Conservation (phyloP, 2,797 vertebrate genomes). For the Crenichthys baileyi region DNA sequence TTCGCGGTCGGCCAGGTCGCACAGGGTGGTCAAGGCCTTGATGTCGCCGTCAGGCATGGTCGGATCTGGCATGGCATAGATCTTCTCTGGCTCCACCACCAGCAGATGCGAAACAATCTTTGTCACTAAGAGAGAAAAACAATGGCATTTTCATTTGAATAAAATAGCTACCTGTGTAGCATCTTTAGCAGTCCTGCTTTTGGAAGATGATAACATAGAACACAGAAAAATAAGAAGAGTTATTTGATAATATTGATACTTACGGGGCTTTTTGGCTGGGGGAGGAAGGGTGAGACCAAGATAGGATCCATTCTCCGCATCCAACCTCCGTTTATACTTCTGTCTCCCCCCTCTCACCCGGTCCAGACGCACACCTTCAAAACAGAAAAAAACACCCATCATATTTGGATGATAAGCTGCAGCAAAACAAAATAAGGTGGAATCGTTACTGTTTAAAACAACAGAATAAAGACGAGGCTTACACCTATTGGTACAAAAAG, state of each 20-base stretch:
- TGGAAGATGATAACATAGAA: background rate
- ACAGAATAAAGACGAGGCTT: background rate
- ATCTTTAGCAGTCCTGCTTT: background rate
- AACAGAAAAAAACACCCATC: background rate
- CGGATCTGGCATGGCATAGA: constrained; percentile 97
- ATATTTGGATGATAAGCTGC: background rate
- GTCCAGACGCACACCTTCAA: constrained; percentile 93
- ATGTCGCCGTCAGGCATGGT: constrained; percentile 96
- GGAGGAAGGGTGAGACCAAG: constrained; percentile 90
- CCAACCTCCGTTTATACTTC: constrained; percentile 96
- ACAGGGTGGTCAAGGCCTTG: constrained; percentile 96
- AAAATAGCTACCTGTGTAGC: background rate
- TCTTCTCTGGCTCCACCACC: constrained; percentile 97
- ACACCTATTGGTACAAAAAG: background rate
- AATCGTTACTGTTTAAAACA: background rate
- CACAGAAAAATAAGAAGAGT: background rate
- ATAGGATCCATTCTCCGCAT: constrained; percentile 89
- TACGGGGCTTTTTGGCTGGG: constrained; percentile 93
- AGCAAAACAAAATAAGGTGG: background rate
- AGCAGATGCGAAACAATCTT: constrained; percentile 97
- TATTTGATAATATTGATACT: constrained; percentile 47
- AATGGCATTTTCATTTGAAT: background rate
- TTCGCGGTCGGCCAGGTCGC: constrained; percentile 96
- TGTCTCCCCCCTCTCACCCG: constrained; percentile 96
- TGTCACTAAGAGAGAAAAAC: constrained; percentile 81